Evolutionary conservation across 2,113 vertebrate genomes (phyloP), one percentile per base, ranked within the genome.

Genomic region (Rhinolophus sinicus): DNA sequence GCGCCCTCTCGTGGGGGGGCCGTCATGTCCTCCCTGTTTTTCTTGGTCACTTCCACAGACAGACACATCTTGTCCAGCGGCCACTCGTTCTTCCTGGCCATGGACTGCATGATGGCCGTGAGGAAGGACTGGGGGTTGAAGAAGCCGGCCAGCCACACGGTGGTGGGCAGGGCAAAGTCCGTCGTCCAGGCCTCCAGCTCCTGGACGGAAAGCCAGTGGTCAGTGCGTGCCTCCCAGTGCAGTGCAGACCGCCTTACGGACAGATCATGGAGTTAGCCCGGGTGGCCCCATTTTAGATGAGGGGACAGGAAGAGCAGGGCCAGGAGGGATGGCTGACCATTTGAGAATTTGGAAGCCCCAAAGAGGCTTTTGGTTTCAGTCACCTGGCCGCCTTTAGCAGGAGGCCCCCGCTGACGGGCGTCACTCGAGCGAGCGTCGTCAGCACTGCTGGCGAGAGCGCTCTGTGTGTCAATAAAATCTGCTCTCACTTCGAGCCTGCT

Each of bases 111-210:
- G 98, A 99, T 98, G 54, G 98, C 98, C 0, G 98, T 99, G 97
- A 99, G 99, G 95, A 99, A 99, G 18, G 99, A 98, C 70, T 99
- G 98, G 0, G 99, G 99, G 38, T 99, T 99, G 95, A 99, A 99
- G 98, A 99, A 98, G 18, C 98, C 99, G 0, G 98, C 98, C 80
- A 99, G 97, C 99, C 99, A 99, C 96, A 99, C 98, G 0, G 98
- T 89, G 16, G 98, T 98, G 35, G 99, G 99, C 80, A 99, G 97
- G 67, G 94, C 96, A 7, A 99, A 99, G 96, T 99, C 99, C 0
- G 98, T 98, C 0, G 98, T 96, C 99, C 99, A 99, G 60, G 98
- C 89, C 84, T 99, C 98, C 3, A 99, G 98, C 82, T 99, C 99
- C 98, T 99, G 97, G 28, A 90, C 94, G 80, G 70, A 33, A 9